Percentiles rank a stretch among this genome's conserved stretches.
Conservation (phyloP, 2,113 vertebrate species). For the Henicopernis longicauda region DNA sequence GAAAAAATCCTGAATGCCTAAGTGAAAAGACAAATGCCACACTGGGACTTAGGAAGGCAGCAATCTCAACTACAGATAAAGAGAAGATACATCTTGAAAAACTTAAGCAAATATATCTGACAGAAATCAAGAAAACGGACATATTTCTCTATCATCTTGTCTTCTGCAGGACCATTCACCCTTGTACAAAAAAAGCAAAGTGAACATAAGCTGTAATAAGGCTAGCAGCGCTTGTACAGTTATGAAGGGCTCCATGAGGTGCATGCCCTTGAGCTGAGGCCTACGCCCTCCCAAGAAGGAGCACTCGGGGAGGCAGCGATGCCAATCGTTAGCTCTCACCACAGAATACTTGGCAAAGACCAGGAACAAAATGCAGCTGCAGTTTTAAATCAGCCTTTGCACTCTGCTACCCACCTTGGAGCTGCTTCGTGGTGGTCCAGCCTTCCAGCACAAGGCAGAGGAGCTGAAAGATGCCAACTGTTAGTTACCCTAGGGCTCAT, state of each 20-base stretch:
- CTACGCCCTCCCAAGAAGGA: neutral
- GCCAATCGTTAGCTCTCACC: neutral
- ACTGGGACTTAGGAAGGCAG: neutral
- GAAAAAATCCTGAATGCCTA: neutral
- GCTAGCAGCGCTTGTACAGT: accelerated
- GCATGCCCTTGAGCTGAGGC: neutral
- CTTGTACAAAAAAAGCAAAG: neutral
- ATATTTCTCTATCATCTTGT: accelerated
- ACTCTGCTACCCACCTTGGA: neutral
- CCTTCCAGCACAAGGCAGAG: neutral
- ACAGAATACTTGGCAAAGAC: neutral
- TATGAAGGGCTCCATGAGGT: neutral
- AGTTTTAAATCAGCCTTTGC: neutral
- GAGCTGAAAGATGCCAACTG: neutral
- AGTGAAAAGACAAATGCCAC: neutral
- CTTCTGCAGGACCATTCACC: neutral
- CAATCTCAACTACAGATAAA: neutral
- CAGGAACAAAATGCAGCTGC: neutral
- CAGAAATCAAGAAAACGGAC: neutral
- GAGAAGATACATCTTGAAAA: neutral
- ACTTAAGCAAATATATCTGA: neutral
- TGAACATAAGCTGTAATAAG: neutral
- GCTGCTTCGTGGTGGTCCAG: neutral
- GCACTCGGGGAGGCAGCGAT: neutral
- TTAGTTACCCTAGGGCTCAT: neutral